Evolutionary conservation across 2,113 vertebrate genomes (phyloP).

Genomic region (Melanerpes aurifrons): DNA sequence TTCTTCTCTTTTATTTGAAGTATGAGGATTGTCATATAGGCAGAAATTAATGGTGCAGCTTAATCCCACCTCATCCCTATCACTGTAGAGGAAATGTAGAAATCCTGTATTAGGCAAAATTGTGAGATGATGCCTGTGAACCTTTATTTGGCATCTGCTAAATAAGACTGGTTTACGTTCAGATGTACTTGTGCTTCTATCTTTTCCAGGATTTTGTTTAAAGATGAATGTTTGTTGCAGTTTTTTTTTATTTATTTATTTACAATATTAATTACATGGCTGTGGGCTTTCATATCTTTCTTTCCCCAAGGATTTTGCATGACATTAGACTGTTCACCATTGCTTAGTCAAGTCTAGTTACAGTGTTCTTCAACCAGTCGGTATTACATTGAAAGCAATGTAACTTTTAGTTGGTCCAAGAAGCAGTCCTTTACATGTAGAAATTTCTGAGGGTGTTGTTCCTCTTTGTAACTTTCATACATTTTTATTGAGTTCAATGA

Average conservation of each 20-base stretch:
- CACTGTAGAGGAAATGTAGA: neutral
- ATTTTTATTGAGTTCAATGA: neutral
- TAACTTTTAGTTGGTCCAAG: neutral
- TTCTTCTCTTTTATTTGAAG: neutral
- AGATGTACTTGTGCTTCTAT: neutral
- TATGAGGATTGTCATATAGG: neutral
- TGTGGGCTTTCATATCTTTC: neutral
- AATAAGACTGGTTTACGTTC: neutral
- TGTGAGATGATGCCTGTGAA: neutral
- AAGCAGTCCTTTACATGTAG: neutral
- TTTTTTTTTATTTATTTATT: neutral
- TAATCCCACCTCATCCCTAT: neutral
- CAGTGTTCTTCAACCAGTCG: neutral
- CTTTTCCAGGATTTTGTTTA: neutral
- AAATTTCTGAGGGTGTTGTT: neutral
- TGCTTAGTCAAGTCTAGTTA: neutral
- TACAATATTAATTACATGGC: neutral
- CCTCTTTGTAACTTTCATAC: conserved; percentile 8
- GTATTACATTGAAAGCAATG: neutral
- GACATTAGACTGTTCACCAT: neutral
- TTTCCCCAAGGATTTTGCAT: neutral
- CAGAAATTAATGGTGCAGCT: neutral
- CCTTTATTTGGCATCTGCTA: neutral
- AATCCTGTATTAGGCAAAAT: neutral
- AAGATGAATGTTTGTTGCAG: neutral